Evolutionary conservation across 1,140 invertebrate genomes (phyloP).

Genomic region (Drosophila lowei): DNA sequence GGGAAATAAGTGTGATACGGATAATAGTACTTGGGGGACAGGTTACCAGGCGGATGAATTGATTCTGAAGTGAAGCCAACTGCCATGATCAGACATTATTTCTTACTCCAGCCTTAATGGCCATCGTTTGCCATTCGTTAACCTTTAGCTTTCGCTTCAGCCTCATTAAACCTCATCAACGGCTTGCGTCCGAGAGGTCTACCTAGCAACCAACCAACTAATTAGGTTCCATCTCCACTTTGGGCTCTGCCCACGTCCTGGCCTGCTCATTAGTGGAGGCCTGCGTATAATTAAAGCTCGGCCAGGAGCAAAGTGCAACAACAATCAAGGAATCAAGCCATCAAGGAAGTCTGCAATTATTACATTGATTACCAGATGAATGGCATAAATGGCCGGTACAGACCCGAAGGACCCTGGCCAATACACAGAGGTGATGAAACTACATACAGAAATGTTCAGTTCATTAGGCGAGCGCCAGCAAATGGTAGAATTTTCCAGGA

Average conservation of each 20-base stretch:
- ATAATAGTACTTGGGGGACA: conserved; percentile 6
- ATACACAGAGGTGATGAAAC: conserved; percentile 25
- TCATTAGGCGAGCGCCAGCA: conserved; percentile 26
- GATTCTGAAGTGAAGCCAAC: neutral
- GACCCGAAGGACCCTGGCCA: conserved; percentile 13
- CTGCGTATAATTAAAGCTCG: conserved; percentile 59
- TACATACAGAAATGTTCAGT: conserved; percentile 19
- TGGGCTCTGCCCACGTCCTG: conserved; percentile 28
- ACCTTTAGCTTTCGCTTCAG: conserved; percentile 60
- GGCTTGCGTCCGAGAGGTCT: conserved; percentile 28
- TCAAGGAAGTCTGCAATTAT: conserved; percentile 70
- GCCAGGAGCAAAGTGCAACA: conserved; percentile 17
- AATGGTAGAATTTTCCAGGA: neutral
- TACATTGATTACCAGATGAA: conserved; percentile 63
- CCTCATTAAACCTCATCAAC: conserved; percentile 65
- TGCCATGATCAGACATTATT: neutral
- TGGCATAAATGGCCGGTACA: conserved; percentile 44
- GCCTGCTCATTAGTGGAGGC: conserved; percentile 60
- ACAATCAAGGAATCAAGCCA: conserved; percentile 45
- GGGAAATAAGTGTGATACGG: conserved; percentile 22
- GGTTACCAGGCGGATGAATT: no score
- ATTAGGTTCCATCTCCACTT: conserved; percentile 56
- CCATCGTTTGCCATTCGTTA: conserved; percentile 55
- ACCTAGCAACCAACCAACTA: conserved; percentile 55
- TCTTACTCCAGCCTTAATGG: conserved; percentile 41